A percentile compares a stretch with the other conserved stretches of the same genome.
Evolutionary conservation across 2,797 vertebrate species (phyloP).

Genomic region (Eulemur coronatus): DNA sequence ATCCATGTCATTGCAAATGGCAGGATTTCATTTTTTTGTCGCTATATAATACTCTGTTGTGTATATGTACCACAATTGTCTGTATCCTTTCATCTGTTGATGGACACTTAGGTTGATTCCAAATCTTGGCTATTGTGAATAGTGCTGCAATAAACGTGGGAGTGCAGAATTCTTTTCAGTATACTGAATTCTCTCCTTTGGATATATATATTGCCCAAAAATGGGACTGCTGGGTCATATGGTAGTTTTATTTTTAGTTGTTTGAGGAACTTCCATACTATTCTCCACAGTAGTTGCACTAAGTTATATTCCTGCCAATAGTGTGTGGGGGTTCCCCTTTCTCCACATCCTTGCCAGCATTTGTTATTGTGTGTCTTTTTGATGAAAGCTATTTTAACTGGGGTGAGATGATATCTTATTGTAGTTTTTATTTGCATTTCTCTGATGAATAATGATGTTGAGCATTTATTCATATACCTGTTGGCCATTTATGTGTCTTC

Average conservation of each 20-base stretch:
- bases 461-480: not conserved
- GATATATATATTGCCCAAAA: no score
- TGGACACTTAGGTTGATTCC: not conserved
- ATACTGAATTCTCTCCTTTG: not conserved
- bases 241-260: not conserved
- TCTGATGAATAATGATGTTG: not conserved
- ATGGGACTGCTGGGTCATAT: not conserved
- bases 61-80: not conserved
- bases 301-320: not conserved
- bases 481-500: not conserved
- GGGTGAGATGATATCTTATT: not conserved
- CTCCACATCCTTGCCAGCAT: not conserved
- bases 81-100: not conserved
- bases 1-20: not conserved
- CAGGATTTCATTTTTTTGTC: not conserved
- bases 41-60: not conserved
- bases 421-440: not conserved
- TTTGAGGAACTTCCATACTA: not conserved
- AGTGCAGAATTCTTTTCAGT: not conserved
- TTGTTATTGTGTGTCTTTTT: not conserved
- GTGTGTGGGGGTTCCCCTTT: not conserved
- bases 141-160: not conserved
- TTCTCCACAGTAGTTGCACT: not conserved
- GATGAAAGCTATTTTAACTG: no score
- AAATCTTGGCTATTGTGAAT: not conserved